A percentile compares a stretch with the other conserved stretches of the same genome.
These are phyloP conservation scores for Eleutherodactylus coqui DNA, from an alignment of 2,797 vertebrate species.

Conservation along the genomic window DNA sequence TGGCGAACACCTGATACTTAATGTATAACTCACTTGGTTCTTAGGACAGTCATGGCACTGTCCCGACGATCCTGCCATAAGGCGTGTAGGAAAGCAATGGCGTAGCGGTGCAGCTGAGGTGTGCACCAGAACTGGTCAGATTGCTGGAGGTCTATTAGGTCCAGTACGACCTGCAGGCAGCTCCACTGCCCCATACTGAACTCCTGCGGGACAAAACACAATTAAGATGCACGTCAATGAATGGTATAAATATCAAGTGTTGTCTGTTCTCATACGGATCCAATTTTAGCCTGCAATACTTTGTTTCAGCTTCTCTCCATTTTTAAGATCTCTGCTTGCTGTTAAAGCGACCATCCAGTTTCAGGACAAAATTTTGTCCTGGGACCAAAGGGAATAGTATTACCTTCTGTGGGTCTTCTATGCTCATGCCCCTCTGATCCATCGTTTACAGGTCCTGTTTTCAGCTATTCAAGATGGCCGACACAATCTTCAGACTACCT, in stretches of 20 bases:
- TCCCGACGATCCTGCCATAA: constrained; percentile 97
- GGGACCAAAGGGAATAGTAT: too few relatives aligned
- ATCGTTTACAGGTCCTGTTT: too few relatives aligned
- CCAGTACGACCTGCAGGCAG: constrained; percentile 92
- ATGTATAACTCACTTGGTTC: constrained; percentile 83
- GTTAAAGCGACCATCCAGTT: too few relatives aligned
- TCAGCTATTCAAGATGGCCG: too few relatives aligned
- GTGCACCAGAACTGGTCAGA: constrained; percentile 94
- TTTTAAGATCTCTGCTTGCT: neutral
- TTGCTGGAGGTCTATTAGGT: constrained; percentile 90
- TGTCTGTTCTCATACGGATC: too few relatives aligned
- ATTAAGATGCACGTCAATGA: neutral
- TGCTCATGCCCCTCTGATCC: too few relatives aligned
- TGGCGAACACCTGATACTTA: neutral
- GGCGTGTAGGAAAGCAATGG: constrained; percentile 92
- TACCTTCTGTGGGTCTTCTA: too few relatives aligned
- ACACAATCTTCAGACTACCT: too few relatives aligned
- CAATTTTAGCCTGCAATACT: too few relatives aligned
- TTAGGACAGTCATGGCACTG: constrained; percentile 93
- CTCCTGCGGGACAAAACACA: constrained; percentile 76
- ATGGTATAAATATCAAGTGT: too few relatives aligned
- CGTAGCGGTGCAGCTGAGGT: constrained; percentile 89
- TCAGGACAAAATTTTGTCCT: too few relatives aligned
- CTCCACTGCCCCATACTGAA: constrained; percentile 95
- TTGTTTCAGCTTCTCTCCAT: too few relatives aligned